Evolutionary conservation across 1,140 invertebrate genomes (phyloP).

Genomic region (Drosophila albomicans): DNA sequence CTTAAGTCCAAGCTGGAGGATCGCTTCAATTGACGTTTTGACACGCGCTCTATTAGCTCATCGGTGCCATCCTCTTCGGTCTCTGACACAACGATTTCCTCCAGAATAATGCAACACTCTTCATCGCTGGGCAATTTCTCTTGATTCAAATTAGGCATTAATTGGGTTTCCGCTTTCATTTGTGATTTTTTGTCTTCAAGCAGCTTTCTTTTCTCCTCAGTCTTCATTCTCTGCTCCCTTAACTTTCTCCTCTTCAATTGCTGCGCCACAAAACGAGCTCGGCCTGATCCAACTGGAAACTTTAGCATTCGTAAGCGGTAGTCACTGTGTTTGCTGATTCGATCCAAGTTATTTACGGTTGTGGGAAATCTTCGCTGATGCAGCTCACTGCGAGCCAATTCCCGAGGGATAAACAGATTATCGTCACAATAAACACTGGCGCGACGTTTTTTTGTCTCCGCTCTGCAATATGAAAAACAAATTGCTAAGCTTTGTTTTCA

Average conservation of each 20-base stretch:
- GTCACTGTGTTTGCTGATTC: constrained; percentile 33
- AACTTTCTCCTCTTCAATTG: constrained; percentile 41
- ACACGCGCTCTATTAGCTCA: constrained; percentile 7
- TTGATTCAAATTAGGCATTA: constrained; percentile 33
- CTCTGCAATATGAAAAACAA: constrained; percentile 24
- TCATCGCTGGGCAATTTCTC: constrained; percentile 35
- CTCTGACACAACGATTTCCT: constrained; percentile 35
- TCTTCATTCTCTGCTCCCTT: not conserved
- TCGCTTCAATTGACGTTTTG: constrained; percentile 9
- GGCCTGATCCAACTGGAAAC: constrained; percentile 59
- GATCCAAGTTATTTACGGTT: constrained; percentile 21
- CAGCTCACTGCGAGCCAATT: constrained; percentile 61
- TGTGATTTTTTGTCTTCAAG: not conserved
- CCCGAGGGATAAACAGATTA: constrained; percentile 65
- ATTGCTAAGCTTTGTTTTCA: not conserved
- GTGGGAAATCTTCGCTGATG: constrained; percentile 25
- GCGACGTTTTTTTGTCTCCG: constrained; percentile 71
- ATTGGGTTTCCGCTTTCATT: constrained; percentile 27
- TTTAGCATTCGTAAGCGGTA: constrained; percentile 61
- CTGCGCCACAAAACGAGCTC: constrained; percentile 55
- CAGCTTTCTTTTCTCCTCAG: not conserved
- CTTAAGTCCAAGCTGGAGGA: not conserved
- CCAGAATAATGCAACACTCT: constrained; percentile 35
- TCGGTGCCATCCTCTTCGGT: constrained; percentile 10
- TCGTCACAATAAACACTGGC: constrained; percentile 61